Conservation (phyloP, 2,888 invertebrate genomes). For the Tholera decimalis region DNA sequence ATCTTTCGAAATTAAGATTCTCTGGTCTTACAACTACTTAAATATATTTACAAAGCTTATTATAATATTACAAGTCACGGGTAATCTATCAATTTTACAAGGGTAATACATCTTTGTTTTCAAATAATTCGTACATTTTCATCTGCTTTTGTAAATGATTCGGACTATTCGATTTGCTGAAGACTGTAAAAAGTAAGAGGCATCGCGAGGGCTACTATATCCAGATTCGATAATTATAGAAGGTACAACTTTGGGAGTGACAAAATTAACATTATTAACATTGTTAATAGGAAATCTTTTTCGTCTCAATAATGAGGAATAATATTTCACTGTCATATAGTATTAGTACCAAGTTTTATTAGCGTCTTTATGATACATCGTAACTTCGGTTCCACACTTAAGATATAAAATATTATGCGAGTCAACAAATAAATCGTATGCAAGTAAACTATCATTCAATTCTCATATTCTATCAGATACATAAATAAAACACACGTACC, state of each 20-base stretch:
- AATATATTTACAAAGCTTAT: conserved; percentile 57
- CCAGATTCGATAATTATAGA: neutral
- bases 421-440: no score
- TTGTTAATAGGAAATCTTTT: no score
- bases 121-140: neutral
- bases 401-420: no score
- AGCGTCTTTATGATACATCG: no score
- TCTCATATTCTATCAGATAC: neutral
- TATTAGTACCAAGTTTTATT: no score
- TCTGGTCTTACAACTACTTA: conserved; percentile 23
- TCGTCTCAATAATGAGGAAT: no score
- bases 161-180: no score
- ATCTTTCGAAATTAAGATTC: conserved; percentile 29
- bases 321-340: no score
- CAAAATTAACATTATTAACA: neutral
- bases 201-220: no score
- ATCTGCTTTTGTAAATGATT: neutral
- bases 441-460: neutral
- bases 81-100: no score
- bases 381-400: no score
- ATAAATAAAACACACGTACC: neutral
- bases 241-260: neutral
- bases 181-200: no score
- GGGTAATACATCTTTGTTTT: neutral
- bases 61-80: conserved; percentile 16